Evolutionary conservation across 2,888 invertebrate genomes (phyloP), one percentile per base, ranked within the genome.

Genomic region (Caenorhabditis japonica): DNA sequence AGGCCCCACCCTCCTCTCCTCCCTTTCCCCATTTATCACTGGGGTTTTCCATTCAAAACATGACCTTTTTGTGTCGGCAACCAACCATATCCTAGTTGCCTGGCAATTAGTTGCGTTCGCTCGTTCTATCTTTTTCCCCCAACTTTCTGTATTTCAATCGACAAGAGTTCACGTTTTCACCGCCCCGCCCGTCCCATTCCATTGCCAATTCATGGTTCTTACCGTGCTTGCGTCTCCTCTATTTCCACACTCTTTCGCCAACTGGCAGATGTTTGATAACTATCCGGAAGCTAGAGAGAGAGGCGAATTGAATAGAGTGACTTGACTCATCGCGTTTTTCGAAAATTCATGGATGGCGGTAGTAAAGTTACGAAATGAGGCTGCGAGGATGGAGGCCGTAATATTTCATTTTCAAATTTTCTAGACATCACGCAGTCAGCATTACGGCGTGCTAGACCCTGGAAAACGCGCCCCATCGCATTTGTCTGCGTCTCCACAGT

Each of bases 211-310:
- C 53, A 62, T 62, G 53, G 34, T 41, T 13, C 41, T 30, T 10
- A n/a, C 34, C 12, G 13, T 53, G 21, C 53, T 55, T 55, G 39
- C 47, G 55, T 55, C 62, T 64, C 62, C 33, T 19, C 36, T 3
- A 30, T 39, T n/a, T 21, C 1, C 38, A 38, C 39, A 41, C 55
- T 64, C 52, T 55, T 46, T 64, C 41, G 13, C 27, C n/a, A n/a
- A n/a, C 17, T 5, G 58, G 36, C 58, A 46, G 34, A 58, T 56
- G 66, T 56, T 56, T 64, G 62, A 64, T 64, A 64, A 64, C 62
- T 64, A 64, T 64, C 46, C 62, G 53, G 62, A 61, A 60, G 43
- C 43, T 60, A 60, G 49, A 33, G 30, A 39, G 25, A n/a, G 17
- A 17, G 27, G 30, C 15, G 39, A 52, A 52, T 39, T 12, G 4